Base-by-base conservation (phyloP, 2,797 vertebrate species). In the Alca torda region DNA sequence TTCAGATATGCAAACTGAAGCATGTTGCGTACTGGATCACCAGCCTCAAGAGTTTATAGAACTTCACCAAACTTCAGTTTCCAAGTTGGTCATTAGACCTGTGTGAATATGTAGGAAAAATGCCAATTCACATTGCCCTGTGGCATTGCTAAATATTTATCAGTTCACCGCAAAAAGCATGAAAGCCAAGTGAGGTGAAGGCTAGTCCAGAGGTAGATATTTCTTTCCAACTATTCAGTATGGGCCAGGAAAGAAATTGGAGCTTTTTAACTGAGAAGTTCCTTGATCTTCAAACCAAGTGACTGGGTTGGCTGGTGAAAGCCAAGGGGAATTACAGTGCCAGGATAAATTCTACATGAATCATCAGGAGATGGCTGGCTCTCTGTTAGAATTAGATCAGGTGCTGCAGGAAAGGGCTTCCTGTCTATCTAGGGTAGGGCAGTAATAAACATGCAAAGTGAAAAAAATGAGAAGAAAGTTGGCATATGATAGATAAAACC, bases 241-340 rank as follows among this genome's bases (percentile, higher is more conserved):
- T n/a, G 45, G 51, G 56, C 85, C 87, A 83, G 77, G 87, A 93
- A 91, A 93, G 84, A 86, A 93, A 73, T 75, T n/a, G 12, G 43
- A 93, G 26, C 68, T 63, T 86, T 88, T 73, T 67, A 88, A 67
- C 69, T 85, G 61, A 76, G 84, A 93, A 86, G 35, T 88, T 31
- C 77, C 84, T 95, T 93, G 76, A 77, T 95, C 77, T 94, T 94
- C 76, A 93, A 50, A 90, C 56, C 20, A 56, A 84, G 57, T 85
- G 39, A 43, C 72, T 91, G 35, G 41, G 59, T 80, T 90, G 64
- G 50, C n/a, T 82, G 65, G 80, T 88, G 80, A 88, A 94, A 92
- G 90, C 84, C 84, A 91, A 94, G 51, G 43, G 54, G 17, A 85
- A 41, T 80, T 81, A 10, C 1, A 67, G 64, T 91, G 94, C 82